Base-by-base conservation (phyloP, 2,113 vertebrate species). In the Sinocyclocheilus anophthalmus region DNA sequence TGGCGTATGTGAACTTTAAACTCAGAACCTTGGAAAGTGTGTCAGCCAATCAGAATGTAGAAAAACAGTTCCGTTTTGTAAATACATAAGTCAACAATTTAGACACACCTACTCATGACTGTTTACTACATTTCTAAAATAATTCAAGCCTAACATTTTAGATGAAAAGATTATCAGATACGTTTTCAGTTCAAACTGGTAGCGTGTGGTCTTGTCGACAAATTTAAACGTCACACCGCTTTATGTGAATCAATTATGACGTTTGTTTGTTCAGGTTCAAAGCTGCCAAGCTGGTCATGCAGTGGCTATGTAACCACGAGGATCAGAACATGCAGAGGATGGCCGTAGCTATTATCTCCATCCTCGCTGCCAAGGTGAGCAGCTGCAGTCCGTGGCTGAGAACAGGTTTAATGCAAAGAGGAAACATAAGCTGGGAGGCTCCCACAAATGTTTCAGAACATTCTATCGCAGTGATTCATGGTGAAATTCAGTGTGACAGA, bases 271-370 rank as follows among this genome's bases (percentile, higher is more conserved):
- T 3, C 89, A 99, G 98, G 91, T 99, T 99, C 93, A 97, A 99
- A 94, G 98, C 98, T 75, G 98, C 98, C 83, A 99, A 99, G 91
- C 95, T 99, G 84, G 98, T 99, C 88, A 99, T 99, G 98, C 98
- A 99, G 93, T 99, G 98, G 98, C 95, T 99, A 75, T 99, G 98
- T 90, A 99, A 99, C 94, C 98, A 99, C 1, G 98, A 99, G 88
- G 98, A 99, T 93, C 98, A 99, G 90, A 99, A 99, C 90, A 99
- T 99, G 98, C 98, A 99, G 93, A 96, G 98, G 91, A 99, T 99
- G 98, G 98, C 98, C 1, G 98, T 99, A 37, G 98, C 98, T 12
- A 99, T 99, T 73, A 99, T 99, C 88, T 99, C 98, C 80, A 99
- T 99, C 86, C 94, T 99, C 83, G 98, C 98, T 90, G 98, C 98